Base-by-base conservation (phyloP, 2,888 invertebrate genomes). In the Cryptocephalus primarius region DNA sequence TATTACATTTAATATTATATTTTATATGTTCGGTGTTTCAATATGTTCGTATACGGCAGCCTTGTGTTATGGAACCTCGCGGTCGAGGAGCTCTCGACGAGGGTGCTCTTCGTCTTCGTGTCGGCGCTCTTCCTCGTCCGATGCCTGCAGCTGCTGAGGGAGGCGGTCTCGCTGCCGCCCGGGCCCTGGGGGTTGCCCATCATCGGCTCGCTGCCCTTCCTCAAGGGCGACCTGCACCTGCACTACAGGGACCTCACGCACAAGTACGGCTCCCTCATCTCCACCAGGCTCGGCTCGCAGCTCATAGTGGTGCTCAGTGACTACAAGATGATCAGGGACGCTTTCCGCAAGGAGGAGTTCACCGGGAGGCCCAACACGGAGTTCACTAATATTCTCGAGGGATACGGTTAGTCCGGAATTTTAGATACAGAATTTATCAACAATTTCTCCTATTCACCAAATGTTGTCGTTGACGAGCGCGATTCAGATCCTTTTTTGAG, bases 101-200 rank as follows among this genome's bases (percentile, higher is more conserved):
- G 70, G 52, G 63, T 77, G 56, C 65, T 81, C 57, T 57, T 76
- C 51, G 70, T 74, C 50, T 75, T 78, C 56, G 63, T 81, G 57
- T 57, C 76, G 54, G 70, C 74, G 47, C 73, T 74, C 59, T 60
- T 67, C 33, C 32, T 63, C 13, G 72, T 71, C 44, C 64, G 71
- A 43, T 54, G 58, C 11, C 32, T 69, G n/a, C 69, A 70, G 51
- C 50, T 61, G 46, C 49, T 65, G 40, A 67, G 59, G 51, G 64
- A 69, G 62, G 66, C 62, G 51, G 64, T 53, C 57, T 70, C 75
- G 54, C 71, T 90, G 56, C 92, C 92, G 0, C 92, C 92, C 1
- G 92, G 92, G 3, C 92, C 92, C 3, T 86, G 86, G 85, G 89
- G 91, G 2, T 72, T 88, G 4, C 92, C 92, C 13, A 73, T 91